Base-by-base conservation (phyloP, 2,797 vertebrate genomes). In the Lemur catta region DNA sequence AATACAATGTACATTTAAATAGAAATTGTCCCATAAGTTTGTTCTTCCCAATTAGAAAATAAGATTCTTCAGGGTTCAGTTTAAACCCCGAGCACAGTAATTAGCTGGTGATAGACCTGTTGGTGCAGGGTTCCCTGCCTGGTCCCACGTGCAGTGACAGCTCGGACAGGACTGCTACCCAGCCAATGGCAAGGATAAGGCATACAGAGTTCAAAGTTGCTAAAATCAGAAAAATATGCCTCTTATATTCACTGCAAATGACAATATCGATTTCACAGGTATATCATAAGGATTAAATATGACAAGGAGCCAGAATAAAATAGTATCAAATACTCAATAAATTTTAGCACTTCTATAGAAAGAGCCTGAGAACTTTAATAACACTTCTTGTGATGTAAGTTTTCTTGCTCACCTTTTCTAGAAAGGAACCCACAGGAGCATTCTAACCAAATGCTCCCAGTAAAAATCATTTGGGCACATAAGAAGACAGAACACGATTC, bases 61-160 rank as follows among this genome's bases (percentile, higher is more conserved):
- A 8, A 46, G n/a, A 30, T n/a, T 57, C 46, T 46, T 43, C 28
- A 6, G 13, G 50, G 7, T 33, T 48, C 15, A 18, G 20, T 67
- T 41, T 50, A 30, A 94, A 52, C 1, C 13, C 38, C 5, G 6
- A 6, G 46, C 13, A 35, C 52, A 38, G 10, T n/a, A 57, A 11
- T 46, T 46, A 17, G 7, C n/a, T 7, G 5, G 38, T 33, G 1
- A 33, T 30, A 4, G 24, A 76, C 6, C 52, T 41, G 17, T 12
- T n/a, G 50, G 63, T 28, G 48, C 30, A 46, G 28, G 9, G 20
- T 18, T 30, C 22, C 12, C 33, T 50, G 33, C 1, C 33, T 18
- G 61, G 20, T 26, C 61, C 11, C 50, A 24, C 0, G 0, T 4
- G 10, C 35, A 28, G 30, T 17, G 3, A 41, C 38, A 41, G 20